Evolutionary conservation across 2,797 vertebrate genomes (phyloP).

Genomic region (Molossus molossus): DNA sequence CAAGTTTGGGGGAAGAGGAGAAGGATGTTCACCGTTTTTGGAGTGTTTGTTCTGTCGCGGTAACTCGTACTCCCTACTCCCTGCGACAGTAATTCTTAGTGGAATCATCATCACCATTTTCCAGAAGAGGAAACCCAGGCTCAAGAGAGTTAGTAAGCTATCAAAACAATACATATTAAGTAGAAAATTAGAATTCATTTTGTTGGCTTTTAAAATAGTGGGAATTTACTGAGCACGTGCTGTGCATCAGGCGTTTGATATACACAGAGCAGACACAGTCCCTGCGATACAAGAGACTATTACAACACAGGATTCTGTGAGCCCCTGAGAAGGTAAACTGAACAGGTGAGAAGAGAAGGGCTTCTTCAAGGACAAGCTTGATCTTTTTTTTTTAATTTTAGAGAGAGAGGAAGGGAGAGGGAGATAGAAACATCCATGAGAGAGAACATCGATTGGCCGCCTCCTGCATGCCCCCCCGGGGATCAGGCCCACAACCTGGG

Average conservation of each 20-base stretch:
- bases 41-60: neutral
- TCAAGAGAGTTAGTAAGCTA: neutral
- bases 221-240: neutral
- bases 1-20: neutral
- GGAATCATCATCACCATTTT: neutral
- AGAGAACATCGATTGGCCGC: too few species aligned
- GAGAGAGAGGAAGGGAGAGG: too few species aligned
- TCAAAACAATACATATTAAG: neutral
- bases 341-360: neutral
- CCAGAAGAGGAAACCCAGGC: neutral
- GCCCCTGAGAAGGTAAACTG: neutral
- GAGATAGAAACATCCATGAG: too few species aligned
- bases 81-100: neutral
- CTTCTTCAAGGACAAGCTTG: neutral
- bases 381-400: neutral
- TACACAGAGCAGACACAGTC: neutral
- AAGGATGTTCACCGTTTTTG: neutral
- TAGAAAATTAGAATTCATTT: constrained; percentile 28
- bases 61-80: neutral
- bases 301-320: neutral
- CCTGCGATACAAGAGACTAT: neutral
- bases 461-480: too few species aligned
- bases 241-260: neutral
- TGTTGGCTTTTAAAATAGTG: neutral
- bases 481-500: too few species aligned